Evolutionary conservation across 2,113 vertebrate species (phyloP).

Genomic region (Eira barbara): DNA sequence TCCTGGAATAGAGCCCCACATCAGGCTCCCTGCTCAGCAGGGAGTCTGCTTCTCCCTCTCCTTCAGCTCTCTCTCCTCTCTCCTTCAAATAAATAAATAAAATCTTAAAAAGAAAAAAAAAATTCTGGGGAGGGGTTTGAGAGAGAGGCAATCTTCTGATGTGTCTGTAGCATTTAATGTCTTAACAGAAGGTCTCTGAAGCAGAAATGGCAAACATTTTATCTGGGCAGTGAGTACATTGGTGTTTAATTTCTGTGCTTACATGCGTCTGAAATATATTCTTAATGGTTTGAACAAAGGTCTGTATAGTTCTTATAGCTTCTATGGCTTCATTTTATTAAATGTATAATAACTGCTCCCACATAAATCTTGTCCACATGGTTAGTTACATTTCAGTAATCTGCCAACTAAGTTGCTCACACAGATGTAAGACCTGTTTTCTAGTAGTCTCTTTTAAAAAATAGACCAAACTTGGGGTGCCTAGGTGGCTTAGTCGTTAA

Average conservation of each 20-base stretch:
- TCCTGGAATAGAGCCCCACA: no score
- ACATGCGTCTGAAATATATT: background rate
- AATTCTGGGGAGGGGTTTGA: background rate
- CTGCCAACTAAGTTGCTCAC: constrained; percentile 34
- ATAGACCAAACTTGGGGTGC: background rate
- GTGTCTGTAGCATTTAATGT: background rate
- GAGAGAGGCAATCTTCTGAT: background rate
- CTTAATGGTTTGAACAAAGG: background rate
- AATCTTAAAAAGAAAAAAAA: no score
- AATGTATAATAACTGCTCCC: background rate
- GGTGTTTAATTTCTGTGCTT: constrained; percentile 30
- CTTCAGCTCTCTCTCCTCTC: no score
- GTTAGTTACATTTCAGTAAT: constrained; percentile 29
- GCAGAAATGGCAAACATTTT: background rate
- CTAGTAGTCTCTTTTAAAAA: constrained; percentile 19
- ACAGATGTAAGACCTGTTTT: background rate
- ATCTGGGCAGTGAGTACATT: background rate
- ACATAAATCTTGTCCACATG: background rate
- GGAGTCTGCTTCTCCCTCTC: no score
- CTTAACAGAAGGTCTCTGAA: constrained; percentile 18
- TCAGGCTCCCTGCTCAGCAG: no score
- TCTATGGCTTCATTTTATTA: background rate
- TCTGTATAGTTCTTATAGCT: background rate
- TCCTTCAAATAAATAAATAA: no score
- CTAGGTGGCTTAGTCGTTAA: no score